Conservation (phyloP, 2,113 vertebrate genomes). For the Perca fluviatilis region DNA sequence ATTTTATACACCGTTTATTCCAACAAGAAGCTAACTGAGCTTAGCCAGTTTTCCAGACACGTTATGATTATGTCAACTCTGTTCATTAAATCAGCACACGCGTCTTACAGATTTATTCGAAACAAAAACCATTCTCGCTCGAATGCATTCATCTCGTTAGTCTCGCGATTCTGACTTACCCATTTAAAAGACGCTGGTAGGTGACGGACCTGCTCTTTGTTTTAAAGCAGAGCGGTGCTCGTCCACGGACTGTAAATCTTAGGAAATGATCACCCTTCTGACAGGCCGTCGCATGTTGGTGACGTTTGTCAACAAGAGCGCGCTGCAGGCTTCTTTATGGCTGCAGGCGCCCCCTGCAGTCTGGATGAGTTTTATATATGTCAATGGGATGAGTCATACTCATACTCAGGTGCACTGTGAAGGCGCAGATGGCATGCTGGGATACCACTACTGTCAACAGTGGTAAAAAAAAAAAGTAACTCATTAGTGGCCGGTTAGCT, state of each 20-base stretch:
- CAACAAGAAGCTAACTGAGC: neutral
- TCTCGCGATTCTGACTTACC: constrained; percentile 33
- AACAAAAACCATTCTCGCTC: neutral
- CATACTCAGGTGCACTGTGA: neutral
- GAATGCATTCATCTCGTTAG: no score
- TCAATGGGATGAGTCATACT: no score
- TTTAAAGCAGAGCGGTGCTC: neutral
- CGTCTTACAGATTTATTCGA: neutral
- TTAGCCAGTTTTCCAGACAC: constrained; percentile 6
- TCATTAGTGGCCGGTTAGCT: no score
- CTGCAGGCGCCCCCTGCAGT: constrained; percentile 10
- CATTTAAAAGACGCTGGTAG: neutral
- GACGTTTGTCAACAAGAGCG: constrained; percentile 58
- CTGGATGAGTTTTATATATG: no score
- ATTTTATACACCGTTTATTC: neutral
- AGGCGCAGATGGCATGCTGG: neutral
- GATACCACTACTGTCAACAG: neutral
- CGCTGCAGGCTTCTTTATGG: fast-evolving
- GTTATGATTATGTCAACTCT: neutral
- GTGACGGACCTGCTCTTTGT: neutral
- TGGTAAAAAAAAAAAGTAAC: neutral
- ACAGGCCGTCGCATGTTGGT: constrained; percentile 52
- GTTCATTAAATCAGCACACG: neutral
- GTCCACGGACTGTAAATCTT: neutral
- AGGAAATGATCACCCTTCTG: neutral